Base-by-base conservation (phyloP, 2,113 vertebrate species). In the Solea senegalensis region DNA sequence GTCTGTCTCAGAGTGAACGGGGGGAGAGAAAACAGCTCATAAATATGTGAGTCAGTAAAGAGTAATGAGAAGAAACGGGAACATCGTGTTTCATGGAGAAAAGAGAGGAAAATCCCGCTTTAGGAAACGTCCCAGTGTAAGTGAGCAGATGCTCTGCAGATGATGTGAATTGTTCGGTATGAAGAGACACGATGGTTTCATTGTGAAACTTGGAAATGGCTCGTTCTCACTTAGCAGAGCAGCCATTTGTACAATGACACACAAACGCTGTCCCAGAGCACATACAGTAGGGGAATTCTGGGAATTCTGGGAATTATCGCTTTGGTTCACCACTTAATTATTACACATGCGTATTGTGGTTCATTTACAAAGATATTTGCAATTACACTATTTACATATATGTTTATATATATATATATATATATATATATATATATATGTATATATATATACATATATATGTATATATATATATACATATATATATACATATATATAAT, bases 21-120 rank as follows among this genome's bases (percentile, higher is more conserved):
- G 14, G 11, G 9, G 14, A 12, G 11, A 80, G 44, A 79, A 73
- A 84, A 45, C 76, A 69, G 40, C 55, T 75, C 78, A 80, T 69
- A 84, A 79, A 85, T 73, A 75, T 73, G 56, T 26, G 41, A 80
- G 56, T 57, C 56, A 15, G 65, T 71, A 53, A 77, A 83, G 78
- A 46, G 57, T 40, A 72, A 39, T 1, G 46, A 70, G 40, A 72
- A 58, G 46, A 80, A 78, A 64, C 54, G 53, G 54, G 41, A 80
- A 79, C 50, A 68, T 74, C 40, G n/a, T 69, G 78, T 72, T 65
- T 66, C 46, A 54, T 59, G 46, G 26, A 62, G 44, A 49, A 50
- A 43, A 34, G 34, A 2, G 15, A 53, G 49, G 48, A 59, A 69
- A 60, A 50, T 41, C 2, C 5, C 9, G 9, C 39, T 69, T 70